These are phyloP conservation scores for Ia io DNA, from an alignment of 2,113 vertebrate genomes.

Conservation along the genomic window DNA sequence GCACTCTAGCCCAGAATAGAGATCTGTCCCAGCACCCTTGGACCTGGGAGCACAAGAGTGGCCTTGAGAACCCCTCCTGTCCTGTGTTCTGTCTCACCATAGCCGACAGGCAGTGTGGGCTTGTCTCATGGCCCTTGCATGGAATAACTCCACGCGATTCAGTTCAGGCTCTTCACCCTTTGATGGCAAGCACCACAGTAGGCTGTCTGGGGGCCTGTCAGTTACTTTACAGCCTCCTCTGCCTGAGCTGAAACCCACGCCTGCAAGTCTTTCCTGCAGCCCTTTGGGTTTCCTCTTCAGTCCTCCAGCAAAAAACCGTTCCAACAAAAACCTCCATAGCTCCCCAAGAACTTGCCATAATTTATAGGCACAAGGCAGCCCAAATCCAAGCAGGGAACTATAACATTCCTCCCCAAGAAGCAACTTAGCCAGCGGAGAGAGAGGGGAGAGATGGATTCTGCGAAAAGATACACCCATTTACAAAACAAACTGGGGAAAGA, in stretches of 20 bases:
- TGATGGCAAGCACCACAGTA: background rate
- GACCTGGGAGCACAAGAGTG: too few relatives aligned
- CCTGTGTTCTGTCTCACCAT: background rate
- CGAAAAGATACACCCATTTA: background rate
- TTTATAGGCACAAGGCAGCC: slow-evolving; percentile 65
- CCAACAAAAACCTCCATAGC: slow-evolving; percentile 57
- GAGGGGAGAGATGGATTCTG: background rate
- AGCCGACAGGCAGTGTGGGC: background rate
- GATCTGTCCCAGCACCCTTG: background rate
- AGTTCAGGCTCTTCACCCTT: background rate
- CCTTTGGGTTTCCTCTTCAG: slow-evolving; percentile 43
- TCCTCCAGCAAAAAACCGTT: slow-evolving; percentile 20
- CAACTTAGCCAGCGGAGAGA: slow-evolving; percentile 30
- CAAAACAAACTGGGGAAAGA: background rate
- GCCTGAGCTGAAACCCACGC: background rate
- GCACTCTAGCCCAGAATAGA: background rate
- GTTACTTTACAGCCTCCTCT: background rate
- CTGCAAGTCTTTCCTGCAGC: background rate
- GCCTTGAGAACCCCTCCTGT: background rate
- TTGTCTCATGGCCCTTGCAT: background rate
- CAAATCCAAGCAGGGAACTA: slow-evolving; percentile 55
- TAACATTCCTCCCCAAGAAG: slow-evolving; percentile 60
- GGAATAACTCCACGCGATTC: background rate
- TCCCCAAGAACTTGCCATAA: slow-evolving; percentile 51
- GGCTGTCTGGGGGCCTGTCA: background rate